phyloP scores from a whole-genome alignment of 2,113 vertebrate species.

The Neofelis nebulosa region DNA sequence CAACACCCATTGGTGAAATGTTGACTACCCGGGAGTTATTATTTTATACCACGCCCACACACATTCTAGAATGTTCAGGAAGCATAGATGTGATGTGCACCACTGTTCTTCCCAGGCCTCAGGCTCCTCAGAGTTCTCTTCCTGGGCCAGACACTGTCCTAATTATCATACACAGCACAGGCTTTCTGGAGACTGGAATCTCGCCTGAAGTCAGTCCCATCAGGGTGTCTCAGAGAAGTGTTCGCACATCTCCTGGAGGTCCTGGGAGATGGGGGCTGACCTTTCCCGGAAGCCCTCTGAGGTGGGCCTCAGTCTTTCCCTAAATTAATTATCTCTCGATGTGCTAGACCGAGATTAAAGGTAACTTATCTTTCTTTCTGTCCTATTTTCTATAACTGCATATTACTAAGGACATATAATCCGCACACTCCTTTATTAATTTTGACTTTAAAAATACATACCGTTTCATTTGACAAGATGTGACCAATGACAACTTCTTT shows the following conservation, averaged over 20 bases:
- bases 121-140: not conserved
- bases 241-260: not conserved
- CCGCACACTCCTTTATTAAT: too few relatives aligned
- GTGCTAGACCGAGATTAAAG: not conserved
- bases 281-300: not conserved
- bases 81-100: fast-evolving
- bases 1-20: not conserved
- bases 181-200: not conserved
- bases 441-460: not conserved
- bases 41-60: not conserved
- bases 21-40: not conserved
- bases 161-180: fast-evolving
- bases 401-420: not conserved
- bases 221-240: not conserved
- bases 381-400: not conserved
- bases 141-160: too few relatives aligned
- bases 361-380: not conserved
- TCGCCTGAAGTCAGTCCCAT: not conserved
- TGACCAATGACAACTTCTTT: not conserved
- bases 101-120: not conserved
- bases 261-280: too few relatives aligned
- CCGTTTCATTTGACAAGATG: not conserved
- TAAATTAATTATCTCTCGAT: not conserved
- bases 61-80: not conserved
- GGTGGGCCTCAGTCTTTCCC: not conserved